Evolutionary conservation across 2,888 invertebrate genomes (phyloP), one percentile per base, ranked within the genome.

Genomic region (Drosophila phalerata): DNA sequence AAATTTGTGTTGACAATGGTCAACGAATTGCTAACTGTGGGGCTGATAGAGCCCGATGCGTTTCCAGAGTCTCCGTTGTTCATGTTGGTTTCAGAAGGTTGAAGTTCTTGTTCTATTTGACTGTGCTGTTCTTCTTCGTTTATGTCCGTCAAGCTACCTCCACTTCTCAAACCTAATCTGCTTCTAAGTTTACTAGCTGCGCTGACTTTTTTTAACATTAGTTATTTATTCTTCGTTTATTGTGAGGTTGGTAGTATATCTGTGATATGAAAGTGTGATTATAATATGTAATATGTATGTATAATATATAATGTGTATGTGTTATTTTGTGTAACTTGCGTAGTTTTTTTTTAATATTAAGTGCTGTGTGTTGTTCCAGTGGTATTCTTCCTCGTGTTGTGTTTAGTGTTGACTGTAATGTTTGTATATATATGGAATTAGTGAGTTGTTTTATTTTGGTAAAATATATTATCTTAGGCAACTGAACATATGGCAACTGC

Each of bases 1-100:
- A 38, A 32, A 30, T 17, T 52, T 51, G 49, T 51, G n/a, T 37
- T 61, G 30, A 32, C 10, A 8, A 43, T 52, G 15, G 43, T 61
- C 43, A 52, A 37, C 8, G 61, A 45, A 19, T 52, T 61, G 43
- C 43, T 61, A 45, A 61, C 25, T 25, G 51, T 52, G 51, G 37
- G 37, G 43, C 61, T 61, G 43, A 52, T 3, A 6, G 55, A 47
- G 11, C 38, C 47, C 25, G 55, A 63, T 32, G 63, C 45, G 40
- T 63, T 55, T 13, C 55, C 55, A 10, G 55, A 63, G 25, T 63
- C 63, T 25, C 0, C 13, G 4, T 38, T 11, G n/a, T 25, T 45
- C 30, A 40, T 38, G 28, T 49, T 49, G 38, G 22, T 0, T 8
- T 38, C 11, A 32, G 15, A 28, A n/a, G 28, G 42, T 53, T 53